These are phyloP conservation scores for Drosophila erecta DNA, from an alignment of 1,140 invertebrate genomes.

Conservation along the genomic window DNA sequence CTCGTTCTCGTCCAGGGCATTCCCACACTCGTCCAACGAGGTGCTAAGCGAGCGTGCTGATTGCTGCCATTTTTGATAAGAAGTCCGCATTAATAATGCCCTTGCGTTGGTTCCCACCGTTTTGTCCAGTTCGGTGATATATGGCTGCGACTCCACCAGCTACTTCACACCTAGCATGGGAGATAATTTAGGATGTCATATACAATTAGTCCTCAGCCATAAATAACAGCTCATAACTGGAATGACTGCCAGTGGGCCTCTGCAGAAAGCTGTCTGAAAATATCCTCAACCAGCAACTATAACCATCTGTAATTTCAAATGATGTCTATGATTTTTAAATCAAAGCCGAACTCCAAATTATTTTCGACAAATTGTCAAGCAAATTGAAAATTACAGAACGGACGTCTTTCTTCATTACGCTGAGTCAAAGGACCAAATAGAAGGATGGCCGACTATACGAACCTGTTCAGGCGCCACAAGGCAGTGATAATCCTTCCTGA, in stretches of 20 bases:
- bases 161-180: not conserved
- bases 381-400: not conserved
- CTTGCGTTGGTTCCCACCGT: slow-evolving; percentile 57
- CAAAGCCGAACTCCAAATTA: not conserved
- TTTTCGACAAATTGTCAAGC: not conserved
- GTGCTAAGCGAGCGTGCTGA: slow-evolving; percentile 81
- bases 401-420: not conserved
- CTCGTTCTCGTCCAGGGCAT: slow-evolving; percentile 6
- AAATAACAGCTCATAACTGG: not conserved
- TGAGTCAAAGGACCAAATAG: not conserved
- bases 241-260: not conserved
- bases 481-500: slow-evolving; percentile 46
- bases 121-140: slow-evolving; percentile 30
- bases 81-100: slow-evolving; percentile 74
- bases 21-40: slow-evolving; percentile 53
- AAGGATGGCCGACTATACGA: slow-evolving; percentile 57
- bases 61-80: slow-evolving; percentile 82
- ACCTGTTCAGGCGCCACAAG: slow-evolving; percentile 54
- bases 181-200: not conserved
- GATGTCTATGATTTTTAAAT: not conserved
- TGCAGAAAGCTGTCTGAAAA: not conserved
- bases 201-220: not conserved
- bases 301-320: not conserved
- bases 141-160: not conserved
- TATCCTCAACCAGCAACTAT: not conserved